A percentile compares a stretch with the other conserved stretches of the same genome.
phyloP scores from a whole-genome alignment of 2,113 vertebrate genomes.

The Sinocyclocheilus maitianheensis region DNA sequence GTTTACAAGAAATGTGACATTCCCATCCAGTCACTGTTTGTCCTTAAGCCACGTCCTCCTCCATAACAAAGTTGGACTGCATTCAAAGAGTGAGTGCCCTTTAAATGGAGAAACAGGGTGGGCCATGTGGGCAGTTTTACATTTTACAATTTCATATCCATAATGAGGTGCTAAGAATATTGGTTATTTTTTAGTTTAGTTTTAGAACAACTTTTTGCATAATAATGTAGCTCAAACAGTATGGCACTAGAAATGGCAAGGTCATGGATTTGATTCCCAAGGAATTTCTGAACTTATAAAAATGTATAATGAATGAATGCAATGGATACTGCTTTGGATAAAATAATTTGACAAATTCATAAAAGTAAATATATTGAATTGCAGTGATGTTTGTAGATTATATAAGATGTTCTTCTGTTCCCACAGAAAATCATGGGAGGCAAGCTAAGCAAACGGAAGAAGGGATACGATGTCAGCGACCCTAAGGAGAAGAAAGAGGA shows the following conservation, averaged over 20 bases:
- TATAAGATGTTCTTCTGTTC: slow-evolving; percentile 20
- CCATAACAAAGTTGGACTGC: slow-evolving; percentile 51
- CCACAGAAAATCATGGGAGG: slow-evolving; percentile 81
- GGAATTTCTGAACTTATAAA: background rate
- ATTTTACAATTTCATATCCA: slow-evolving; percentile 15
- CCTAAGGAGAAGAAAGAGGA: slow-evolving; percentile 74
- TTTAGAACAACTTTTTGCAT: background rate
- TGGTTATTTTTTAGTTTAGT: background rate
- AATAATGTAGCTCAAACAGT: background rate
- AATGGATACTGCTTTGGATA: background rate
- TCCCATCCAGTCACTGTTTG: slow-evolving; percentile 64
- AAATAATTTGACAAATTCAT: background rate
- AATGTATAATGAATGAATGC: background rate
- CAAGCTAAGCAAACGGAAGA: slow-evolving; percentile 80
- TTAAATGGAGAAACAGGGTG: slow-evolving; percentile 45
- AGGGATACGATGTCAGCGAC: slow-evolving; percentile 80
- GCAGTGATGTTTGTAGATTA: background rate
- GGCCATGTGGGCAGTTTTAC: slow-evolving; percentile 6
- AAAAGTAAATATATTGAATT: background rate
- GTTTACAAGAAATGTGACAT: slow-evolving; percentile 54
- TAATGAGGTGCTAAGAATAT: background rate
- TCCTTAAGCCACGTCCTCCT: slow-evolving; percentile 57
- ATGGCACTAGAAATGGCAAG: background rate
- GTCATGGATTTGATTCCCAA: background rate
- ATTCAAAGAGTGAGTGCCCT: slow-evolving; percentile 38